These are phyloP conservation scores for Fulica atra DNA, from an alignment of 2,113 vertebrate genomes.

Conservation along the genomic window DNA sequence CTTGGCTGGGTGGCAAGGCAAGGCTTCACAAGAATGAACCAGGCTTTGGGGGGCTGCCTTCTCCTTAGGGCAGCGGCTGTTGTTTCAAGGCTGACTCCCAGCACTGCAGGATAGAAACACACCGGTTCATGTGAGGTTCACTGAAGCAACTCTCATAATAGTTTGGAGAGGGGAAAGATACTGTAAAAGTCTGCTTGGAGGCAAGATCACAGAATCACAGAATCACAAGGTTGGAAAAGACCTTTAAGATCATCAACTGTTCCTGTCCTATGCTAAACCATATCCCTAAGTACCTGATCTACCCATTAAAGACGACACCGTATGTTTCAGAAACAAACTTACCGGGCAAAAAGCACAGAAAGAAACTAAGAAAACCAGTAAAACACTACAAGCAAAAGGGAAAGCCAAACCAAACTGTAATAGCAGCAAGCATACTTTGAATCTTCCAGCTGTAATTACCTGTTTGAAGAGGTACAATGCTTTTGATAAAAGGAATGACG, in stretches of 20 bases:
- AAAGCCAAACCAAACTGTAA: neutral
- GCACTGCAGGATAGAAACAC: neutral
- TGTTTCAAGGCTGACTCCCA: neutral
- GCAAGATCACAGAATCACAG: neutral
- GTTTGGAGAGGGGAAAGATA: neutral
- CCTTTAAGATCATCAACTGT: too few relatives aligned
- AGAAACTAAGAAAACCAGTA: neutral
- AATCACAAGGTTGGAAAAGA: too few relatives aligned
- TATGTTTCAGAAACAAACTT: neutral
- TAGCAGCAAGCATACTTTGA: neutral
- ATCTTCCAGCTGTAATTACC: neutral
- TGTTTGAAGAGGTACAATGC: neutral
- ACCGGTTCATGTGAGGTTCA: fast-evolving
- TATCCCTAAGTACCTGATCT: too few relatives aligned
- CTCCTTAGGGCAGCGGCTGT: too few relatives aligned
- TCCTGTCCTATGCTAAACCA: too few relatives aligned
- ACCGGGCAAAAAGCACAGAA: neutral
- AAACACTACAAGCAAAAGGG: neutral
- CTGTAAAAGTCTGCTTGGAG: neutral
- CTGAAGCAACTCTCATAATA: neutral
- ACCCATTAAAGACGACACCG: too few relatives aligned
- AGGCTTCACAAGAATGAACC: neutral
- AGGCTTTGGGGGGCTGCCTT: fast-evolving
- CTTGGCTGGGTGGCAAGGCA: fast-evolving
- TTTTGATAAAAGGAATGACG: neutral